Percentiles rank a stretch among this genome's conserved stretches.
phyloP scores from a whole-genome alignment of 1,140 invertebrate genomes.

The Hylaeus anthracinus region DNA sequence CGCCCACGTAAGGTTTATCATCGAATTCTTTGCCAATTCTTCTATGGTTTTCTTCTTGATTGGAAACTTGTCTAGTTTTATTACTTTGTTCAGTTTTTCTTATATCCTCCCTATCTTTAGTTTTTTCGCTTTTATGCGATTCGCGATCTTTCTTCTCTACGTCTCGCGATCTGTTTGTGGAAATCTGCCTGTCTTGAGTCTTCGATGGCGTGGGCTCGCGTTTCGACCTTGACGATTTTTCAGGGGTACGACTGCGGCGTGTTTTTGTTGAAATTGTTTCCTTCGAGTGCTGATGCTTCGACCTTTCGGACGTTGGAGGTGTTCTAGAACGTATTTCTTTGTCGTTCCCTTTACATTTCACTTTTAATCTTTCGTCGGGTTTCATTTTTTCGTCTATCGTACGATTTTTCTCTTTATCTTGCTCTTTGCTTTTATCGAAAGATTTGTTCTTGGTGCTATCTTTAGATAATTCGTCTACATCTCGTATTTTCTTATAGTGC shows the following conservation, averaged over 20 bases:
- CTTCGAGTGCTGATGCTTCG: slow-evolving; percentile 71
- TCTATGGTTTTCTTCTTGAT: slow-evolving; percentile 71
- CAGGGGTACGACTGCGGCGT: slow-evolving; percentile 75
- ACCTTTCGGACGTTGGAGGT: slow-evolving; percentile 67
- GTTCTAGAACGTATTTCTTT: slow-evolving; percentile 76
- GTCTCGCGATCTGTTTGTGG: slow-evolving; percentile 66
- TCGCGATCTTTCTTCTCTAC: slow-evolving; percentile 76
- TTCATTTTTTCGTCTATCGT: slow-evolving; percentile 71
- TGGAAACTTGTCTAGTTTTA: slow-evolving; percentile 61
- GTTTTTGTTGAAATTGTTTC: slow-evolving; percentile 65
- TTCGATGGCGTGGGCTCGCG: slow-evolving; percentile 68
- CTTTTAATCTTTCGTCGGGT: slow-evolving; percentile 70
- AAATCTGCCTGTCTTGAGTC: slow-evolving; percentile 66
- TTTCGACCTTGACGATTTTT: slow-evolving; percentile 76
- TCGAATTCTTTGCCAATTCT: slow-evolving; percentile 69
- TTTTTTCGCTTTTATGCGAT: slow-evolving; percentile 74
- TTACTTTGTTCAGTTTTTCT: slow-evolving; percentile 63
- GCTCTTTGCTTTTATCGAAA: slow-evolving; percentile 73
- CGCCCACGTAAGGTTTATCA: slow-evolving; percentile 62
- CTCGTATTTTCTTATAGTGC: slow-evolving; percentile 72
- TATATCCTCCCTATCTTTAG: slow-evolving; percentile 73
- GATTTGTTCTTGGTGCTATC: slow-evolving; percentile 67
- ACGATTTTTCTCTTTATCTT: slow-evolving; percentile 71
- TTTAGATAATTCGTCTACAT: slow-evolving; percentile 65
- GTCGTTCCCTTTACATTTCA: slow-evolving; percentile 69